These are phyloP conservation scores for Drosophila obscura DNA, from an alignment of 1,140 invertebrate species.

Conservation along the genomic window DNA sequence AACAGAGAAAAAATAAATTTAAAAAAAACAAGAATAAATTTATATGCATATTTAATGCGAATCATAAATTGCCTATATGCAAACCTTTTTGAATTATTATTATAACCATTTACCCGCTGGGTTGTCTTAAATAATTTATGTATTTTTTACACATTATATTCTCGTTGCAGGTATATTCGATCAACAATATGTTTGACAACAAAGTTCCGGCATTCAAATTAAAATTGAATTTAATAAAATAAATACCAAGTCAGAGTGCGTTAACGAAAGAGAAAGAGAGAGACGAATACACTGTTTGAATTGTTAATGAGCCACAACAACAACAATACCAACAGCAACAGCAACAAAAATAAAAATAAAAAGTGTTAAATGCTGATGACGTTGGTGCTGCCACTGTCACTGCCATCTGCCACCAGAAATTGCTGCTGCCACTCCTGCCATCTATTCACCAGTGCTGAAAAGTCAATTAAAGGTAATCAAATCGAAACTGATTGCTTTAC, in stretches of 20 bases:
- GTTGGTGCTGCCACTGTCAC: conserved; percentile 22
- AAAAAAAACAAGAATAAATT: conserved; percentile 20
- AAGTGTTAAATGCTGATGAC: conserved; percentile 71
- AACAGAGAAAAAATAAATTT: neutral
- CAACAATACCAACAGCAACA: too few relatives aligned
- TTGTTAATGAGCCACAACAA: conserved; percentile 66
- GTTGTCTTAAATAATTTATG: conserved; percentile 65
- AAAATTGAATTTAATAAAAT: conserved; percentile 62
- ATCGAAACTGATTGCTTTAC: conserved; percentile 78
- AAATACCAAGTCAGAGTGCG: conserved; percentile 36
- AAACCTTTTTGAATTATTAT: conserved; percentile 57
- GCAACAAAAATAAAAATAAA: conserved; percentile 13
- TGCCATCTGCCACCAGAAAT: neutral
- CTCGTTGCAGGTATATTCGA: conserved; percentile 56
- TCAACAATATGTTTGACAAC: conserved; percentile 74
- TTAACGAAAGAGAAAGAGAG: neutral
- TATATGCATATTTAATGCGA: conserved; percentile 68
- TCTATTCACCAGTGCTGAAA: conserved; percentile 69
- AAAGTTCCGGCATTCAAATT: conserved; percentile 65
- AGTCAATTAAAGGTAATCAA: conserved; percentile 83
- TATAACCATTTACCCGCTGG: conserved; percentile 67
- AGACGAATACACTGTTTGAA: conserved; percentile 56
- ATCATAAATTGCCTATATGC: conserved; percentile 67
- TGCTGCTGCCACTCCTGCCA: conserved; percentile 19
- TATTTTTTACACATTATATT: conserved; percentile 44